A percentile compares a stretch with the other conserved stretches of the same genome.
Conservation (phyloP, 1,140 invertebrate species). For the Batillaria attramentaria region DNA sequence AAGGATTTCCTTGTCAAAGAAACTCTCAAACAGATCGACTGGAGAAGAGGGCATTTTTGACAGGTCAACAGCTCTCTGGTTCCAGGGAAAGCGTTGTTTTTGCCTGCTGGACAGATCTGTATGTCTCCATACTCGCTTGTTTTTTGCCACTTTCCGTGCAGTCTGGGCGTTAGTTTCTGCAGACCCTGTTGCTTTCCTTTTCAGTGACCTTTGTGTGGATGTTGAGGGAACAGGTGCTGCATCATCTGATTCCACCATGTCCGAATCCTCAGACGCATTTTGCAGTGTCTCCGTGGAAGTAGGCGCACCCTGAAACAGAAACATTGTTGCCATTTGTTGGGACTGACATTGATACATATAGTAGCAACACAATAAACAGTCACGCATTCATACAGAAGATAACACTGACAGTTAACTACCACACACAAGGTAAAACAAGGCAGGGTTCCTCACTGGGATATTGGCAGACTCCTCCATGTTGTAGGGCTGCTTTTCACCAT, state of each 20-base stretch:
- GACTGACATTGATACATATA: no score
- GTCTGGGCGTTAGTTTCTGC: not conserved
- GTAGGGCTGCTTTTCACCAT: not conserved
- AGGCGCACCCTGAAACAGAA: not conserved
- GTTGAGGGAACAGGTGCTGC: not conserved
- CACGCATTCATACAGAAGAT: no score
- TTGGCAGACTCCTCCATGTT: not conserved
- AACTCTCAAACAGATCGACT: not conserved
- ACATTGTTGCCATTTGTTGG: not conserved
- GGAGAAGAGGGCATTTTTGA: not conserved
- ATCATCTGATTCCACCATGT: not conserved
- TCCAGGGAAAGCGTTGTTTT: not conserved
- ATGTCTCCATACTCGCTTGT: not conserved
- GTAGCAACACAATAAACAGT: not conserved
- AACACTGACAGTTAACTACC: no score
- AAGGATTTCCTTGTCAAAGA: constrained; percentile 1
- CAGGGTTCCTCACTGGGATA: no score
- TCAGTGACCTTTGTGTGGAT: not conserved
- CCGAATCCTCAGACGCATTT: not conserved
- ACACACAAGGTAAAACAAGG: no score
- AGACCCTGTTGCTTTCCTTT: not conserved
- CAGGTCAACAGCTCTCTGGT: not conserved
- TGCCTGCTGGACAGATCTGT: not conserved
- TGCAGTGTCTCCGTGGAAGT: not conserved
- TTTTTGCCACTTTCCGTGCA: not conserved